Conservation (phyloP, 2,888 invertebrate species). For the Limnephilus lunatus region DNA sequence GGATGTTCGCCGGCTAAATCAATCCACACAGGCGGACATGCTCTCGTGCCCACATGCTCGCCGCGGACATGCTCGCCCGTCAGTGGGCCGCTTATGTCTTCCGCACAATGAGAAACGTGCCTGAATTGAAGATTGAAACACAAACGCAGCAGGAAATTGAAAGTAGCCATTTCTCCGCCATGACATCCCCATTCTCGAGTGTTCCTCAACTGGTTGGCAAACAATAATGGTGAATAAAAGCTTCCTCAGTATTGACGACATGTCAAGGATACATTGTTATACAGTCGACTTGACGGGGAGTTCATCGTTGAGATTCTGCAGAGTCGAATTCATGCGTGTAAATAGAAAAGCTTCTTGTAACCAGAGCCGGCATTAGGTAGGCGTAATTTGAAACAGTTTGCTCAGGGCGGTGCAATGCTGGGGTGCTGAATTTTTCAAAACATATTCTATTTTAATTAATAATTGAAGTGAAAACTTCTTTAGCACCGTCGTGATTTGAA, state of each 20-base stretch:
- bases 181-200: constrained; percentile 6
- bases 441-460: too few relatives aligned
- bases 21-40: too few relatives aligned
- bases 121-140: constrained; percentile 14
- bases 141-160: background rate
- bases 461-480: too few relatives aligned
- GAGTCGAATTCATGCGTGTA: background rate
- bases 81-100: background rate
- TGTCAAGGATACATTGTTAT: background rate
- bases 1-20: too few relatives aligned
- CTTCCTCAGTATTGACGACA: constrained; percentile 1
- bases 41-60: too few relatives aligned
- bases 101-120: background rate
- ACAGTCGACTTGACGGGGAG: background rate
- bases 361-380: too few relatives aligned
- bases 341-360: background rate
- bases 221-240: constrained; percentile 1
- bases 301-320: background rate
- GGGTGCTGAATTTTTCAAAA: too few relatives aligned
- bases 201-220: background rate
- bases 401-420: too few relatives aligned
- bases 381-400: too few relatives aligned
- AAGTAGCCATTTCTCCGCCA: background rate
- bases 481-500: too few relatives aligned
- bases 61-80: too few relatives aligned